phyloP scores from a whole-genome alignment of 2,888 invertebrate genomes.

The Anticlea derivata region DNA sequence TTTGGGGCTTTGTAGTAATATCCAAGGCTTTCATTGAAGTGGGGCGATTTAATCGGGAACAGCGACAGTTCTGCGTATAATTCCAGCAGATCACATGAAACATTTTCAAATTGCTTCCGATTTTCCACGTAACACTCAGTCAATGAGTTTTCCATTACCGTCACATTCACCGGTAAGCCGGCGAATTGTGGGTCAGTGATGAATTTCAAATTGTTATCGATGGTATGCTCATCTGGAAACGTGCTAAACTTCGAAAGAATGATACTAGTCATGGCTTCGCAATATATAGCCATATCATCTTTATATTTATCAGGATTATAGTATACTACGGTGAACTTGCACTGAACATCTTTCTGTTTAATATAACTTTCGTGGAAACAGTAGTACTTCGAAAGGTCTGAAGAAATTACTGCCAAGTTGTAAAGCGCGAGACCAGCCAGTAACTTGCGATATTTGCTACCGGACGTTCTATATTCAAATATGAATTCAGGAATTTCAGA shows the following conservation, averaged over 20 bases:
- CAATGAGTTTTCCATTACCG: background rate
- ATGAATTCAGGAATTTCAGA: conserved; percentile 6
- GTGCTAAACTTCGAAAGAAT: background rate
- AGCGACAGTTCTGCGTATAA: background rate
- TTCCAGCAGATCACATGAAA: conserved; percentile 11
- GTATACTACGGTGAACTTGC: background rate
- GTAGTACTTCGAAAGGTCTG: background rate
- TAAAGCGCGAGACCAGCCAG: conserved; percentile 15
- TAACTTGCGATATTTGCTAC: conserved; percentile 16
- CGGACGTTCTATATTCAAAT: conserved; percentile 14
- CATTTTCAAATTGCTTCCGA: background rate
- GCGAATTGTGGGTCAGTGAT: background rate
- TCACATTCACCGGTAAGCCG: background rate
- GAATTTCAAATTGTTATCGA: background rate
- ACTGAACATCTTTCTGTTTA: background rate
- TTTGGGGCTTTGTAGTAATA: conserved; percentile 1
- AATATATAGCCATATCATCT: conserved; percentile 1
- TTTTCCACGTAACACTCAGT: conserved; percentile 1
- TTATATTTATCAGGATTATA: background rate
- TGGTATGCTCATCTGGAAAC: background rate
- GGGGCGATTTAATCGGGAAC: background rate
- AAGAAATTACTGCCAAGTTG: conserved; percentile 4
- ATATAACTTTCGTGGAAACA: background rate
- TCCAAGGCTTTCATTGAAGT: background rate
- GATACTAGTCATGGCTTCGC: conserved; percentile 3